A percentile compares a stretch with the other conserved stretches of the same genome.
Evolutionary conservation across 2,797 vertebrate genomes (phyloP).

Genomic region (Anabas testudineus): DNA sequence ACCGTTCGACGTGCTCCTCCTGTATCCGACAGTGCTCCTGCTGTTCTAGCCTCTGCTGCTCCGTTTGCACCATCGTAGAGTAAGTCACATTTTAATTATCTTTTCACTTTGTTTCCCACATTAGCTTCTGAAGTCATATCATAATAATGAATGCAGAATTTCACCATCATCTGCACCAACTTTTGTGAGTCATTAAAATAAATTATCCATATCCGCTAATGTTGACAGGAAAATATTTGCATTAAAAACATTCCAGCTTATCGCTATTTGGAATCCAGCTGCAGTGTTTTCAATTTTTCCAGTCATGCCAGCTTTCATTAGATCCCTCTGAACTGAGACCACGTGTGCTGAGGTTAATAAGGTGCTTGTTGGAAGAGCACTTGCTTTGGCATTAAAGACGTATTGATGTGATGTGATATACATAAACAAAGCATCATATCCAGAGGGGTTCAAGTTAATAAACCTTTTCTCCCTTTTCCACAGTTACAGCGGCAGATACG

Average conservation of each 20-base stretch:
- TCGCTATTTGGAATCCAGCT: slow-evolving; percentile 24
- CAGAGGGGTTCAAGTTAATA: background rate
- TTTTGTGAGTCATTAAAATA: too few relatives aligned
- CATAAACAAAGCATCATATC: too few relatives aligned
- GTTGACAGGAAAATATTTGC: too few relatives aligned
- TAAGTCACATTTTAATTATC: slow-evolving; percentile 57
- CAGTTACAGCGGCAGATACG: slow-evolving; percentile 86
- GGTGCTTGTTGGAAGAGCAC: slow-evolving; percentile 24
- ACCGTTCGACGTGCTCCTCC: slow-evolving; percentile 75
- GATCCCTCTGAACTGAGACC: background rate
- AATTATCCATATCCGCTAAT: too few relatives aligned
- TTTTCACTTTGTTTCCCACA: background rate
- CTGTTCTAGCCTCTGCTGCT: slow-evolving; percentile 83
- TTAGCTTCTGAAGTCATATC: too few relatives aligned
- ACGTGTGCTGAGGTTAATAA: slow-evolving; percentile 23
- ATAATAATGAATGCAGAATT: too few relatives aligned
- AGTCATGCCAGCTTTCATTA: too few relatives aligned
- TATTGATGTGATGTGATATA: too few relatives aligned
- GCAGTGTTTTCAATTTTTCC: too few relatives aligned
- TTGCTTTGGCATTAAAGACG: slow-evolving; percentile 1
- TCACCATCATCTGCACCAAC: too few relatives aligned
- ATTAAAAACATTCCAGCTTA: too few relatives aligned
- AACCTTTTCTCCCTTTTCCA: slow-evolving; percentile 27
- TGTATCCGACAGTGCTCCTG: slow-evolving; percentile 81
- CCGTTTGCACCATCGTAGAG: slow-evolving; percentile 84